Evolutionary conservation across 1,140 invertebrate genomes (phyloP).

Genomic region (Formica selysi): DNA sequence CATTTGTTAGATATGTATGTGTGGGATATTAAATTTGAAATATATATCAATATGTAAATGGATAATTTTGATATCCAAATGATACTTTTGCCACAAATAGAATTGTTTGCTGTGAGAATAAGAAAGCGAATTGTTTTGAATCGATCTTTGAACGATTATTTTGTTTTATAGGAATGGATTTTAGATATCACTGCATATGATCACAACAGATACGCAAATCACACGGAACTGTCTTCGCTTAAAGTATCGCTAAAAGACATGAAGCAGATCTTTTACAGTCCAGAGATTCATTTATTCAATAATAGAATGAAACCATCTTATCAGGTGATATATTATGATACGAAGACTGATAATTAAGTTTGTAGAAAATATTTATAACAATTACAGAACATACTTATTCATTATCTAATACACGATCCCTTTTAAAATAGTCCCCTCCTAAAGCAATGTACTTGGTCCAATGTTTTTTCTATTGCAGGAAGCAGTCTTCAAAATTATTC

Average conservation of each 20-base stretch:
- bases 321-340: slow-evolving; percentile 72
- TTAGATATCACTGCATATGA: slow-evolving; percentile 81
- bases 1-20: background rate
- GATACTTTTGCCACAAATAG: background rate
- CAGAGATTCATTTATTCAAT: slow-evolving; percentile 84
- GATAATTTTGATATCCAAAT: background rate
- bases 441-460: too few relatives aligned
- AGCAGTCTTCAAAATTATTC: too few relatives aligned
- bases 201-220: slow-evolving; percentile 84
- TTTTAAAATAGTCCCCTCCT: too few relatives aligned
- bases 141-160: background rate
- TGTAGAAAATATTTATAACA: too few relatives aligned
- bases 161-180: slow-evolving; percentile 82
- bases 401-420: too few relatives aligned
- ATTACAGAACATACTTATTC: too few relatives aligned
- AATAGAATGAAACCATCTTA: slow-evolving; percentile 83
- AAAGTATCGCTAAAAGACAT: slow-evolving; percentile 81
- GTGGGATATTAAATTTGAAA: background rate
- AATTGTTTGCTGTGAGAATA: background rate
- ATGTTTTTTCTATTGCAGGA: too few relatives aligned
- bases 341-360: too few relatives aligned
- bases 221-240: slow-evolving; percentile 83
- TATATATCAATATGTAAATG: background rate
- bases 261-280: slow-evolving; percentile 80
- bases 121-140: background rate